phyloP scores from a whole-genome alignment of 1,140 invertebrate species.

The Probaryconus sp. region DNA sequence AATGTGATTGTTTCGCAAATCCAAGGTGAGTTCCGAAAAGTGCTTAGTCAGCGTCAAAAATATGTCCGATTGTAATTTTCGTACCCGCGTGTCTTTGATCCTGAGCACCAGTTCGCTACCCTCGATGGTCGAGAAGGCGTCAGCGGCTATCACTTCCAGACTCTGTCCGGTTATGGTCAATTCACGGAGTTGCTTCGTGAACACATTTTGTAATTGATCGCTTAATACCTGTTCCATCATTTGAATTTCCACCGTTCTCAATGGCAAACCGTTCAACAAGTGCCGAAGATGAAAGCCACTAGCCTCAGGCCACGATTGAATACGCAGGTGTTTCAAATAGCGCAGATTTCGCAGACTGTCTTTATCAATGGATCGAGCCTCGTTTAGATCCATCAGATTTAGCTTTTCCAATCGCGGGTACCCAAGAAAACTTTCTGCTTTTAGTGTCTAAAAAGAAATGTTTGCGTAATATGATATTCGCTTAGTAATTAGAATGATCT shows the following conservation, averaged over 20 bases:
- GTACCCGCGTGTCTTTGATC: slow-evolving; percentile 86
- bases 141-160: slow-evolving; percentile 83
- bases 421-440: slow-evolving; percentile 78
- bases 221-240: slow-evolving; percentile 85
- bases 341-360: slow-evolving; percentile 82
- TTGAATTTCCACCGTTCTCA: slow-evolving; percentile 84
- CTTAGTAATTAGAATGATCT: background rate
- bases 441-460: slow-evolving; percentile 78
- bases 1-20: slow-evolving; percentile 89
- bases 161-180: slow-evolving; percentile 87
- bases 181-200: slow-evolving; percentile 86
- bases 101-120: slow-evolving; percentile 84
- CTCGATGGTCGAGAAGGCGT: slow-evolving; percentile 83
- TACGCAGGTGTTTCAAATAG: slow-evolving; percentile 80
- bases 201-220: slow-evolving; percentile 85
- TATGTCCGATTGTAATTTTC: slow-evolving; percentile 86
- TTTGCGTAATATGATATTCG: no score
- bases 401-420: slow-evolving; percentile 76
- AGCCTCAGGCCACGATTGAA: slow-evolving; percentile 83
- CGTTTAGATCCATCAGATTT: slow-evolving; percentile 73
- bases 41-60: slow-evolving; percentile 85
- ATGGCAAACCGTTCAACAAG: slow-evolving; percentile 79
- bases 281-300: slow-evolving; percentile 82
- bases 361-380: slow-evolving; percentile 80
- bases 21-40: slow-evolving; percentile 88